Evolutionary conservation across 2,113 vertebrate genomes (phyloP).

Genomic region (Rhizomys pruinosus): DNA sequence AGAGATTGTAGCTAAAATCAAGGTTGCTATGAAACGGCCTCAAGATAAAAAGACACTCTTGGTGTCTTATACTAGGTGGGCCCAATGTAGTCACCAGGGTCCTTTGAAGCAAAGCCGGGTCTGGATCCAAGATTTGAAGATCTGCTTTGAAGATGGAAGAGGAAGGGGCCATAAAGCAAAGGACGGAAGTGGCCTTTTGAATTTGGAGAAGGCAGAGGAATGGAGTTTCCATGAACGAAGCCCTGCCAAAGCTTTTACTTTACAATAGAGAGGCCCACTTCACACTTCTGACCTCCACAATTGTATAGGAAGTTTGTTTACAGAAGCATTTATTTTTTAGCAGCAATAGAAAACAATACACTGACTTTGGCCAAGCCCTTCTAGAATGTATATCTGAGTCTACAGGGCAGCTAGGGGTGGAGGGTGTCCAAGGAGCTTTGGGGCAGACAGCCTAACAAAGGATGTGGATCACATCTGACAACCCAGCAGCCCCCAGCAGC

Average conservation of each 20-base stretch:
- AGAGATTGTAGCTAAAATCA: constrained; percentile 3
- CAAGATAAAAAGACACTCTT: not conserved
- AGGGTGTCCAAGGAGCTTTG: not conserved
- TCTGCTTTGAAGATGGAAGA: not conserved
- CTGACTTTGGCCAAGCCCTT: not conserved
- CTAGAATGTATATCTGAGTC: not conserved
- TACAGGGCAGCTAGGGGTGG: not conserved
- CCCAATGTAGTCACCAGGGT: not conserved
- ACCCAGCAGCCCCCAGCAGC: not conserved
- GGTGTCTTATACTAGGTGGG: not conserved
- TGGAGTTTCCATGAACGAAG: not conserved
- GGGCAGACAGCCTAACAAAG: not conserved
- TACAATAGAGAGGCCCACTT: not conserved
- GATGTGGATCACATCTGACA: not conserved
- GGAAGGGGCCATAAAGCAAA: not conserved
- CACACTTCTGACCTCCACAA: not conserved
- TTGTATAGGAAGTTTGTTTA: not conserved
- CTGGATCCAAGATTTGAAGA: not conserved
- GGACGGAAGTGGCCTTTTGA: not conserved
- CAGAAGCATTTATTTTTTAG: not conserved
- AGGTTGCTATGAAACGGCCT: not conserved
- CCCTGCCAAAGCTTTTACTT: not conserved
- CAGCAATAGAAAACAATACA: not conserved
- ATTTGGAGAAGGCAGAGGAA: not conserved
- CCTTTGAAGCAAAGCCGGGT: not conserved